Evolutionary conservation across 2,888 invertebrate species (phyloP).

Genomic region (Xylocampa areola): DNA sequence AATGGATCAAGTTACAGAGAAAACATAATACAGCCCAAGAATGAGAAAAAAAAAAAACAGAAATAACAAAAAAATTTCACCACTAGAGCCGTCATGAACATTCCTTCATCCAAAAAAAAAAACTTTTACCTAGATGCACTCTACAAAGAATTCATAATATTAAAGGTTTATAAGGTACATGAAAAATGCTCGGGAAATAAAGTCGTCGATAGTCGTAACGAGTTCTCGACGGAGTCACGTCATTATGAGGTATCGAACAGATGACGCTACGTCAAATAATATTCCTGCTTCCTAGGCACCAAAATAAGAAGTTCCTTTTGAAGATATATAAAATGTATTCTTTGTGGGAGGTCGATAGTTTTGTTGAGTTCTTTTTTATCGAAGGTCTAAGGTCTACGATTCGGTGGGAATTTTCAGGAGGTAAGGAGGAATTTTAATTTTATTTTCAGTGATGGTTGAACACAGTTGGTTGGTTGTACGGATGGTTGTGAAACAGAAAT

Average conservation of each 20-base stretch:
- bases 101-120: no score
- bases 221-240: conserved; percentile 69
- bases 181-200: conserved; percentile 61
- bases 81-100: neutral
- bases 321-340: conserved; percentile 15
- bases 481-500: no score
- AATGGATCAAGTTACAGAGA: no score
- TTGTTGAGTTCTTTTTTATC: conserved; percentile 6
- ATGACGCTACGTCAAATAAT: conserved; percentile 48
- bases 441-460: no score
- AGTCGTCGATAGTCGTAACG: conserved; percentile 70
- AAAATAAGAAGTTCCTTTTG: conserved; percentile 39
- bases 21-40: no score
- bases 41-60: no score
- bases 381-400: no score
- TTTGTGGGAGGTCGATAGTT: conserved; percentile 14
- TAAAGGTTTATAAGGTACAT: conserved; percentile 57
- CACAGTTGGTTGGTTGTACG: no score
- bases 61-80: neutral
- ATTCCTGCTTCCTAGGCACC: conserved; percentile 40
- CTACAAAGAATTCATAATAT: conserved; percentile 20
- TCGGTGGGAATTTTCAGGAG: no score
- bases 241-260: conserved; percentile 68
- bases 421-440: no score
- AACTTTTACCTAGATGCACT: no score